Percentiles rank a stretch among this genome's conserved stretches.
phyloP scores from a whole-genome alignment of 2,797 vertebrate genomes.

The Halcyon smyrnensis region DNA sequence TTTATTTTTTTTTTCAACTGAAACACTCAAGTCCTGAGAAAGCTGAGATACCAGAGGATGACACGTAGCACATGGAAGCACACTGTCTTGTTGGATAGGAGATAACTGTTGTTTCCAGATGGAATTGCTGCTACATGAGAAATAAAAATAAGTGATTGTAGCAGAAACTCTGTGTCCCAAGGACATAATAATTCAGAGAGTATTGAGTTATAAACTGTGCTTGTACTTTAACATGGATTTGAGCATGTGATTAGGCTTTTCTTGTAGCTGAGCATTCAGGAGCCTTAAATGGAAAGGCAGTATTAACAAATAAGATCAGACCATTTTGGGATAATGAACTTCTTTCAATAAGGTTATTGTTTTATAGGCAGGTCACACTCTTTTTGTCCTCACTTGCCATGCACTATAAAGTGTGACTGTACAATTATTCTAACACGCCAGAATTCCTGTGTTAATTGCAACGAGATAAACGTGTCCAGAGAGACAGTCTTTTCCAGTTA shows the following conservation, averaged over 20 bases:
- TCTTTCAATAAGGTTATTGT: conserved; percentile 61
- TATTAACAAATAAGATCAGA: conserved; percentile 38
- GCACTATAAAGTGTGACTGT: neutral
- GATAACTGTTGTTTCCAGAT: conserved; percentile 8
- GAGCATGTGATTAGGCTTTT: conserved; percentile 67
- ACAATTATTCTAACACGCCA: neutral
- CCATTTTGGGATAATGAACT: conserved; percentile 47
- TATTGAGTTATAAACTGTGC: conserved; percentile 45
- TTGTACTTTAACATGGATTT: conserved; percentile 63
- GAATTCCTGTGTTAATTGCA: neutral
- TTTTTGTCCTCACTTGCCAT: conserved; percentile 41
- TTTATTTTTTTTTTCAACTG: neutral
- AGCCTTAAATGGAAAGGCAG: conserved; percentile 50
- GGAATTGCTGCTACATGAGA: neutral
- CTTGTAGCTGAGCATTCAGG: neutral
- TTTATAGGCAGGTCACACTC: conserved; percentile 16
- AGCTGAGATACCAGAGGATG: neutral
- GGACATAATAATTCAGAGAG: conserved; percentile 40
- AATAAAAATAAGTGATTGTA: conserved; percentile 40
- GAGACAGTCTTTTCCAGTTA: neutral
- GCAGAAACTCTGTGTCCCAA: conserved; percentile 10
- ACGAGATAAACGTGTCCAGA: neutral
- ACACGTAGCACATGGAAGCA: neutral
- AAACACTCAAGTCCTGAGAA: neutral
- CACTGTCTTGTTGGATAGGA: neutral